These are phyloP conservation scores for Alces alces DNA, from an alignment of 2,113 vertebrate genomes.

Conservation along the genomic window DNA sequence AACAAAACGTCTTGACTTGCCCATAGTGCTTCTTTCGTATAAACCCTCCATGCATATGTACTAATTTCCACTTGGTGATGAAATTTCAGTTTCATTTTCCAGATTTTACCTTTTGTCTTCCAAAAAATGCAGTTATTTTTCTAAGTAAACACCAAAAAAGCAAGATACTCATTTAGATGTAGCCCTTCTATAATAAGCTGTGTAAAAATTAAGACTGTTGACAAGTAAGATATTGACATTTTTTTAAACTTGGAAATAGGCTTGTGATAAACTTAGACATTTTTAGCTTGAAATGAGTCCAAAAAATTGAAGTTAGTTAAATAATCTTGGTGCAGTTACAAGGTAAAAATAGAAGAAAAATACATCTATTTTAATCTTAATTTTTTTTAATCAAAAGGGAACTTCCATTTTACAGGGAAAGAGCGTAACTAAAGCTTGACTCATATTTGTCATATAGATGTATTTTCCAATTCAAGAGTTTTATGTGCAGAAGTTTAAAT, in stretches of 20 bases:
- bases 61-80: neutral
- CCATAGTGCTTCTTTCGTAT: neutral
- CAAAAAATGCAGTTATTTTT: neutral
- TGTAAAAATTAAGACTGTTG: neutral
- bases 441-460: neutral
- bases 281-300: neutral
- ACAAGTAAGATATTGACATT: neutral
- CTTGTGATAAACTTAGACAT: neutral
- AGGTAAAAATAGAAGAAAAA: neutral
- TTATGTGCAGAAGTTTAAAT: neutral
- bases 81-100: neutral
- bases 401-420: slow-evolving; percentile 13
- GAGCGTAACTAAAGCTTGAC: neutral
- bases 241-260: neutral
- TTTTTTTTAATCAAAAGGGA: neutral
- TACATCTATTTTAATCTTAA: slow-evolving; percentile 30
- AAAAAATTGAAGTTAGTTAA: slow-evolving; percentile 34
- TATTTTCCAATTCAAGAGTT: neutral
- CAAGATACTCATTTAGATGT: neutral
- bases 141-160: neutral
- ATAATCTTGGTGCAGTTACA: neutral
- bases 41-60: neutral
- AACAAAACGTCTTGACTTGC: neutral
- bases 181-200: neutral
- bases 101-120: neutral